phyloP scores from a whole-genome alignment of 2,797 vertebrate genomes.

The Limosa lapponica region DNA sequence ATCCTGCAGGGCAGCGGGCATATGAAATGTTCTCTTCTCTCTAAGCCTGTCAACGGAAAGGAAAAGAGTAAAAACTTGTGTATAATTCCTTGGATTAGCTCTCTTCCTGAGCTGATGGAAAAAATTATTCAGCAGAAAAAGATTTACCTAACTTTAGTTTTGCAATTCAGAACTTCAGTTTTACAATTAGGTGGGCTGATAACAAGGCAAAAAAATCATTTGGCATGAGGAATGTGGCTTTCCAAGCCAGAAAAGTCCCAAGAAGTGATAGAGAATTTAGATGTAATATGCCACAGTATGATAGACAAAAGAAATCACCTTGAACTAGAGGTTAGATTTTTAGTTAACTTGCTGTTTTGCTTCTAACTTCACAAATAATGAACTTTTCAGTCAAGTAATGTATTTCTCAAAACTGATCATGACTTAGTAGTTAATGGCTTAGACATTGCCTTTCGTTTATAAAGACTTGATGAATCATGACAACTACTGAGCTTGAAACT shows the following conservation, averaged over 20 bases:
- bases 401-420: background rate
- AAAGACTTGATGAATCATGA: background rate
- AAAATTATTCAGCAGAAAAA: background rate
- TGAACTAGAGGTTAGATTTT: background rate
- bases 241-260: background rate
- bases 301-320: background rate
- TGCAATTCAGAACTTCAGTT: background rate
- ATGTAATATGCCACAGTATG: background rate
- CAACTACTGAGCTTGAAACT: background rate
- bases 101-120: background rate
- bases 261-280: background rate
- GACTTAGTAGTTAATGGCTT: background rate
- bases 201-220: background rate
- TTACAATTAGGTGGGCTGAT: background rate
- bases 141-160: background rate
- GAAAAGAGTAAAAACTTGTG: background rate
- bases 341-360: background rate
- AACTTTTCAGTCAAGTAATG: background rate
- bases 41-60: background rate
- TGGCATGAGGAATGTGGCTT: background rate
- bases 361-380: background rate
- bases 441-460: background rate
- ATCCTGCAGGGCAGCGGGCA: background rate
- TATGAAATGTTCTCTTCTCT: background rate
- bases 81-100: background rate